These are phyloP conservation scores for Cercopithecus mona DNA, from an alignment of 2,113 vertebrate species.

Conservation along the genomic window DNA sequence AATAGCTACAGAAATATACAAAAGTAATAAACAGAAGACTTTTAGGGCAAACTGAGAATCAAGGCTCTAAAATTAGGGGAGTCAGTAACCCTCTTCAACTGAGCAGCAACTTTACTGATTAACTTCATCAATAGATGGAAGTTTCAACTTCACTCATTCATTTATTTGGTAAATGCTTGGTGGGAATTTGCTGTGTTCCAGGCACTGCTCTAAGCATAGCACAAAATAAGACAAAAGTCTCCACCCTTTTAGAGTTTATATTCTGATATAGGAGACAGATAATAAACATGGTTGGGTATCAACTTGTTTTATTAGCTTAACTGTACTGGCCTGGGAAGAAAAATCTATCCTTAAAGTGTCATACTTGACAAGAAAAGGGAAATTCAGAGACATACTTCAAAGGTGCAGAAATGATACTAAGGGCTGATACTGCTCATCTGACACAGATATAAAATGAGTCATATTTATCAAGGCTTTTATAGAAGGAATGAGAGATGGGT, in stretches of 20 bases:
- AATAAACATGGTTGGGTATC: conserved; percentile 1
- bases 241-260: not conserved
- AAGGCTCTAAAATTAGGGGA: not conserved
- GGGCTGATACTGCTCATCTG: conserved; percentile 25
- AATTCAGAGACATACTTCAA: conserved; percentile 19
- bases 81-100: not conserved
- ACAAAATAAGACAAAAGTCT: not conserved
- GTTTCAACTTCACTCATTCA: not conserved
- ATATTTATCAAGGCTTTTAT: conserved; percentile 38
- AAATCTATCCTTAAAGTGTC: conserved; percentile 34
- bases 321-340: not conserved
- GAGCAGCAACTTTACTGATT: not conserved
- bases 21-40: not conserved
- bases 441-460: conserved; percentile 47
- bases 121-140: not conserved
- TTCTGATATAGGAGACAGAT: not conserved
- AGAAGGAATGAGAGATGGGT: not conserved
- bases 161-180: not conserved
- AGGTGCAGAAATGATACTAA: not conserved
- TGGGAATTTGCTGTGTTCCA: not conserved
- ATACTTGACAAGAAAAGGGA: conserved; percentile 62
- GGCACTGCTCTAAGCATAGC: not conserved
- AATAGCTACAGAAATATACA: not conserved
- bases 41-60: not conserved
- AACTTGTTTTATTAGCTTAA: conserved; percentile 36